Evolutionary conservation across 2,888 invertebrate species (phyloP).

Genomic region (Darwinula stevensoni): DNA sequence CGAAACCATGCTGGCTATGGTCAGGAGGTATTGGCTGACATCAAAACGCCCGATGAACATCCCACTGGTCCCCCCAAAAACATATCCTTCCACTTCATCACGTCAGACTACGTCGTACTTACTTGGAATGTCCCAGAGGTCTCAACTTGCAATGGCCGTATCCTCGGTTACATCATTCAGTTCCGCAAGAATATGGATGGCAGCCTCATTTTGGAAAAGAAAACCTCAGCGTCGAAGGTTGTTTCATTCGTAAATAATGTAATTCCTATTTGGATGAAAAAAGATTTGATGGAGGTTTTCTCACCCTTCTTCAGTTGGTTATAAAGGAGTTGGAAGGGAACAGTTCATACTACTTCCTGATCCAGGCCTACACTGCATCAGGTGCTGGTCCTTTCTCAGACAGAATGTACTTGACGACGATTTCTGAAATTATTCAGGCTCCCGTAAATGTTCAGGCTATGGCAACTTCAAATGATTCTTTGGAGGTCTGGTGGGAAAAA

Average conservation of each 20-base stretch:
- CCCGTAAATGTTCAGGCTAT: conserved; percentile 76
- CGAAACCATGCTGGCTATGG: conserved; percentile 82
- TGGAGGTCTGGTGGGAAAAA: conserved; percentile 76
- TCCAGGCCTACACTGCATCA: conserved; percentile 62
- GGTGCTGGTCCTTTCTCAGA: conserved; percentile 79
- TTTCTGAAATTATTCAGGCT: conserved; percentile 65
- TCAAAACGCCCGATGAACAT: conserved; percentile 75
- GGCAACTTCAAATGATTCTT: conserved; percentile 74
- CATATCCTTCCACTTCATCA: conserved; percentile 43
- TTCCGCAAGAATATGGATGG: conserved; percentile 38
- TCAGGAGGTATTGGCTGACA: conserved; percentile 67
- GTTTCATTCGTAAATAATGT: too few relatives aligned
- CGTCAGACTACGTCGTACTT: conserved; percentile 66
- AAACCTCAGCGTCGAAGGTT: not conserved
- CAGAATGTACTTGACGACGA: conserved; percentile 46
- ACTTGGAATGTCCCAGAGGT: conserved; percentile 61
- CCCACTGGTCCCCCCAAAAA: conserved; percentile 65
- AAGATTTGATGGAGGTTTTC: too few relatives aligned
- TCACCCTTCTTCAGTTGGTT: conserved; percentile 27
- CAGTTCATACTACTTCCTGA: conserved; percentile 71
- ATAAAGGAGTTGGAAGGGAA: conserved; percentile 72
- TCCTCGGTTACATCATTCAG: conserved; percentile 67
- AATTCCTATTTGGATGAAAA: too few relatives aligned
- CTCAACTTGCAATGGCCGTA: conserved; percentile 74
- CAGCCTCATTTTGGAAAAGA: not conserved